Conservation (phyloP, 2,888 invertebrate species). For the Aproaerema taeniolella region DNA sequence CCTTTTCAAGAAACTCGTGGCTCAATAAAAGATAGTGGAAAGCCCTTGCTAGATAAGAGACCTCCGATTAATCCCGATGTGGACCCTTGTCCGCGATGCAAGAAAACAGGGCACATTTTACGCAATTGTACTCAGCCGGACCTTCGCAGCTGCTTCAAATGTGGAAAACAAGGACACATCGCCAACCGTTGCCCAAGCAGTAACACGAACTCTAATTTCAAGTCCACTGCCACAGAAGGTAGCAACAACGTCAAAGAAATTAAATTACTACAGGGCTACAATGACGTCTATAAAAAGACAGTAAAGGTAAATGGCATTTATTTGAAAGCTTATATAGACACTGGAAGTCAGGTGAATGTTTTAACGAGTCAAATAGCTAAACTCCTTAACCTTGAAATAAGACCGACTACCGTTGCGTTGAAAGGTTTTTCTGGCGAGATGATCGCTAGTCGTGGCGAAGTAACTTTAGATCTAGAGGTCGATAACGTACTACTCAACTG, state of each 20-base stretch:
- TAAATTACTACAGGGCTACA: slow-evolving; percentile 17
- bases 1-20: too few species aligned
- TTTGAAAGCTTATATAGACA: slow-evolving; percentile 10
- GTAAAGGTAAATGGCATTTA: slow-evolving; percentile 13
- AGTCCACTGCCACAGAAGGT: neutral
- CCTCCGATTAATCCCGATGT: neutral
- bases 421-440: slow-evolving; percentile 3
- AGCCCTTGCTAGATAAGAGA: neutral
- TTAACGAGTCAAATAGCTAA: neutral
- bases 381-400: neutral
- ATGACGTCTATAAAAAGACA: slow-evolving; percentile 17
- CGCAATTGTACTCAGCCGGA: slow-evolving; percentile 19
- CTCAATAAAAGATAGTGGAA: slow-evolving; percentile 6
- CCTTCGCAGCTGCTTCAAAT: slow-evolving; percentile 19
- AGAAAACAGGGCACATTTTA: slow-evolving; percentile 17
- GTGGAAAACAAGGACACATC: slow-evolving; percentile 21
- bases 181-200: slow-evolving; percentile 10
- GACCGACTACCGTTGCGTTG: neutral
- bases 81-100: slow-evolving; percentile 20
- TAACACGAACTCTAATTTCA: neutral
- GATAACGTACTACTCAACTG: neutral
- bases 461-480: neutral
- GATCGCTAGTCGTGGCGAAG: neutral
- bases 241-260: neutral
- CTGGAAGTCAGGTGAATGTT: slow-evolving; percentile 4